Percentiles rank a stretch among this genome's conserved stretches.
Conservation (phyloP, 2,888 invertebrate genomes). For the Lobophora halterata region DNA sequence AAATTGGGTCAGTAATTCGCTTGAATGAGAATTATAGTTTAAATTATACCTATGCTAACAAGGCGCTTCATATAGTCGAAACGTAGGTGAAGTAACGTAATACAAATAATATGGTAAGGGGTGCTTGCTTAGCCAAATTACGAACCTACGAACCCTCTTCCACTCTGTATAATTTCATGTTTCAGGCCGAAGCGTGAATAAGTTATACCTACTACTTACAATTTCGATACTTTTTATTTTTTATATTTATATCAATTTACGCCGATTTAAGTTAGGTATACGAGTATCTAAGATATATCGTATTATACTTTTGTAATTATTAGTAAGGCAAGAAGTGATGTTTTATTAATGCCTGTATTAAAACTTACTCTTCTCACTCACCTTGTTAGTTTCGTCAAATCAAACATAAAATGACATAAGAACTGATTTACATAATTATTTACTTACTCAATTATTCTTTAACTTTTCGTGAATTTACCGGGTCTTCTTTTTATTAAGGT, state of each 20-base stretch:
- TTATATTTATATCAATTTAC: slow-evolving; percentile 52
- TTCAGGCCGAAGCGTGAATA: slow-evolving; percentile 61
- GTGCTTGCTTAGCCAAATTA: slow-evolving; percentile 18
- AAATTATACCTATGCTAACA: slow-evolving; percentile 37
- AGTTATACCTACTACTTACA: slow-evolving; percentile 58
- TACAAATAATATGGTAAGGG: slow-evolving; percentile 18
- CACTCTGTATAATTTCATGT: slow-evolving; percentile 66
- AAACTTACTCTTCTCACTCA: slow-evolving; percentile 16
- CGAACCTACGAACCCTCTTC: slow-evolving; percentile 52
- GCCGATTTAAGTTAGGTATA: no score
- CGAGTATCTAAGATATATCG: no score
- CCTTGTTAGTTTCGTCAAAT: no score
- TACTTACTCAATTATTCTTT: no score
- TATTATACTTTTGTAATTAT: no score
- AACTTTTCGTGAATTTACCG: no score
- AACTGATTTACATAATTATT: no score
- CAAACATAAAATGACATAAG: no score
- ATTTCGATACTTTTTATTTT: slow-evolving; percentile 53
- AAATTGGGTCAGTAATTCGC: slow-evolving; percentile 50
- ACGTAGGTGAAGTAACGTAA: no score
- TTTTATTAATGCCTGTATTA: no score
- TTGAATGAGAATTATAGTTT: slow-evolving; percentile 36
- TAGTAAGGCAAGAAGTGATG: no score
- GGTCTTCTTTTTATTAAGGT: no score
- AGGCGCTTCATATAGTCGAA: slow-evolving; percentile 18